A percentile compares a stretch with the other conserved stretches of the same genome.
These are phyloP conservation scores for Andrena flavipes DNA, from an alignment of 2,888 invertebrate genomes.

Conservation along the genomic window DNA sequence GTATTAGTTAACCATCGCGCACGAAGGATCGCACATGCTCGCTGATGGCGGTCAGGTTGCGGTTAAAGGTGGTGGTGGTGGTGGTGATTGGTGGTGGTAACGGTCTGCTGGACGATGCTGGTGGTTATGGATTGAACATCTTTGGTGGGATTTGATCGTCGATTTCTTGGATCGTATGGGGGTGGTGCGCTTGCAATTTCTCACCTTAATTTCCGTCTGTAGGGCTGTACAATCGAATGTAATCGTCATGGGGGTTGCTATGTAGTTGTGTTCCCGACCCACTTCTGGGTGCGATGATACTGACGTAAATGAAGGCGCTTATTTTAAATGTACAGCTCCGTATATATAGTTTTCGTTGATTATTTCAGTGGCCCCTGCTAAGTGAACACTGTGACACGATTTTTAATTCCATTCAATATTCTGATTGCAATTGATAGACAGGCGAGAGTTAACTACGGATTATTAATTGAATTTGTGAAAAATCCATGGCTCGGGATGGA, in stretches of 20 bases:
- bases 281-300: neutral
- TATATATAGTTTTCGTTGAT: neutral
- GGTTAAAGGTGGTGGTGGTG: slow-evolving; percentile 57
- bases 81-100: slow-evolving; percentile 54
- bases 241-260: neutral
- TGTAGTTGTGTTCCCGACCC: neutral
- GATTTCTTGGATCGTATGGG: slow-evolving; percentile 1
- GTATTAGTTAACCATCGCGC: slow-evolving; percentile 9
- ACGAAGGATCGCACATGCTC: slow-evolving; percentile 44
- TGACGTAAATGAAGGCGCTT: neutral
- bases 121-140: slow-evolving; percentile 20
- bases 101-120: slow-evolving; percentile 29
- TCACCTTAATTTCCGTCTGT: neutral
- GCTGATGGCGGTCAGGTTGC: slow-evolving; percentile 60
- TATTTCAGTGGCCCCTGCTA: neutral
- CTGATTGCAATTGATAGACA: neutral
- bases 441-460: neutral
- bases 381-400: neutral
- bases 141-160: neutral
- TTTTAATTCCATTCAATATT: no score
- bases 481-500: no score
- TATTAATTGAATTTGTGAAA: neutral
- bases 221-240: neutral
- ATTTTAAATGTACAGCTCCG: neutral
- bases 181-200: neutral